Base-by-base conservation (phyloP, 37 sponge, comb jelly and placozoan genomes). In the Spongilla lacustris region DNA sequence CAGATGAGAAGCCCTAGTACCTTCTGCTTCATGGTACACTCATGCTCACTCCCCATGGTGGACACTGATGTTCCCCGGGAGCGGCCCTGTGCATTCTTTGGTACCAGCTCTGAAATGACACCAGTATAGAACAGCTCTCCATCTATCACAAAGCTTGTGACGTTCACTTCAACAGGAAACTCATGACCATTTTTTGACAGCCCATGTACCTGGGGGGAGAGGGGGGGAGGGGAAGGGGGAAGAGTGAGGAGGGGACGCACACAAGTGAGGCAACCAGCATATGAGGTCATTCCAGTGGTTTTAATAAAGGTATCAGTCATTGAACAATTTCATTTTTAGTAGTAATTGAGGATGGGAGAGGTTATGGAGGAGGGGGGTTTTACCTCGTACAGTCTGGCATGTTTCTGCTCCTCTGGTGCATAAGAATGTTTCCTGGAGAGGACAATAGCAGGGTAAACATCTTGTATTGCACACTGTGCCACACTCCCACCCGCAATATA, bases 381-480 rank as follows among this genome's bases (percentile, higher is more conserved):
- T 26, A 85, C 85, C 25, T 49, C 85, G 36, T 91, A 91, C 31
- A 91, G 91, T 71, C 91, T 80, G 28, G 91, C 86, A 78, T 91
- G 91, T 29, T 91, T 91, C 77, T 91, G 91, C 28, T 85, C 86
- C 49, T 91, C 91, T 25, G 91, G 91, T 36, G 91, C 73, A 31
- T 77, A 85, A 0, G 49, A n/a, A 58, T 91, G 91, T 69, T 91
- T 91, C 22, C 91, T 77, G 36, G 12, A 25, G 66, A 73, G 36
- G 19, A 80, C 0, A 23, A 80, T 14, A 82, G 69, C 35, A 35
- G n/a, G 38, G 2, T 35, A 78, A 48, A n/a, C n/a, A 50, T 50
- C 3, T 28, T 24, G 36, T 27, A 78, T 2, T 34, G 4, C 37
- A 72, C 24, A 36, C n/a, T n/a, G n/a, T 28, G 19, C 36, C 13